Evolutionary conservation across 2,113 vertebrate species (phyloP).

Genomic region (Daboia siamensis): DNA sequence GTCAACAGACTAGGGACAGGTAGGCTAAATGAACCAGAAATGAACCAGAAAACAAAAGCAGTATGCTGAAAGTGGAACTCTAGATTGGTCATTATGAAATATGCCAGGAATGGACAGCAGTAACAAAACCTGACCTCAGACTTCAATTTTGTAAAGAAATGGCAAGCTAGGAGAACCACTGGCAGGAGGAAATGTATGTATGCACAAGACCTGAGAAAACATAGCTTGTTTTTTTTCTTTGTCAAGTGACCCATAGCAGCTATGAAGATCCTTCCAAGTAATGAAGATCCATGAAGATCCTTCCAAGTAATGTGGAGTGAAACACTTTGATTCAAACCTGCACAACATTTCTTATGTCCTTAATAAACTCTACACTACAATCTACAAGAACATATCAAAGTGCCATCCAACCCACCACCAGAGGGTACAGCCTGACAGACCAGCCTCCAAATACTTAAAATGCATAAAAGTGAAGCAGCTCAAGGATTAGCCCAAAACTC

Average conservation of each 20-base stretch:
- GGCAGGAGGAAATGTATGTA: neutral
- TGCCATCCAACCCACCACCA: neutral
- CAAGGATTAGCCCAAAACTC: neutral
- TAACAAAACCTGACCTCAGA: neutral
- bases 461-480: neutral
- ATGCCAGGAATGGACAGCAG: neutral
- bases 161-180: neutral
- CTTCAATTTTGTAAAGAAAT: neutral
- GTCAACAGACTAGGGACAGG: neutral
- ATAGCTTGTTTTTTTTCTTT: neutral
- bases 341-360: neutral
- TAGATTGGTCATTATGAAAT: neutral
- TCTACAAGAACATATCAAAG: neutral
- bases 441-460: neutral
- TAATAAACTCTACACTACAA: neutral
- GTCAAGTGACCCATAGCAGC: neutral
- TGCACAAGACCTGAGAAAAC: neutral
- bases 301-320: neutral
- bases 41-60: neutral
- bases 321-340: neutral
- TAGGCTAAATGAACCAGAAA: neutral
- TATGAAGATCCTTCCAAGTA: neutral
- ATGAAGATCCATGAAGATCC: no score
- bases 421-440: neutral
- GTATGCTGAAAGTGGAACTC: neutral